Base-by-base conservation (phyloP, 2,113 vertebrate genomes). In the Oriolus oriolus region DNA sequence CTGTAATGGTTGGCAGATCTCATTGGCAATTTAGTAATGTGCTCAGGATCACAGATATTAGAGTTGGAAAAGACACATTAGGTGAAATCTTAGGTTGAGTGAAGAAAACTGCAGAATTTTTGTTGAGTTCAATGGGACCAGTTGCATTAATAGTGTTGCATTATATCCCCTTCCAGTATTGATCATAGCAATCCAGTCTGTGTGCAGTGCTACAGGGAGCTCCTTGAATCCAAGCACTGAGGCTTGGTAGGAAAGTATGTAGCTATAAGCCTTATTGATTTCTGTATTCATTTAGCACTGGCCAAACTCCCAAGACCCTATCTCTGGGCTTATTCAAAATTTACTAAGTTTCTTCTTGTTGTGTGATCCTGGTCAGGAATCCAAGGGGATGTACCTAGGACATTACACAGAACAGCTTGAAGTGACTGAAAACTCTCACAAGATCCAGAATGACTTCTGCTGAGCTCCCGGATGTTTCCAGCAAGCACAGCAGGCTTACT, bases 1-100 rank as follows among this genome's bases (percentile, higher is more conserved):
- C 63, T 76, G 63, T 75, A 78, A 86, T 91, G 95, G 77, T 39
- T 96, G 96, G 85, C 89, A 95, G 83, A 95, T 95, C 69, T 80
- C 59, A 71, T n/a, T 92, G 95, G 64, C 66, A 95, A 71, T 73
- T 79, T 84, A 61, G 59, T 78, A 81, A 78, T 65, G 71, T 90
- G 75, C 50, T 87, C 60, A 70, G 91, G 92, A 96, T 91, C 85
- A 59, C 78, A 63, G 86, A 76, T 90, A 91, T 35, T 74, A 84
- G 60, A 76, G 44, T 15, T 91, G 64, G 90, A 89, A 93, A 93
- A 52, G 52, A 85, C 15, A 27, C 7, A 30, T 56, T 64, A 92
- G 56, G 56, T 76, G 28, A 95, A 94, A 65, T 89, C 53, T 52
- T 71, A 52, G 56, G 26, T 16, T 93, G 52, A 89, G 11, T 76